These are phyloP conservation scores for Parauchenoglanis ngamensis DNA, from an alignment of 2,797 vertebrate genomes.

Conservation along the genomic window DNA sequence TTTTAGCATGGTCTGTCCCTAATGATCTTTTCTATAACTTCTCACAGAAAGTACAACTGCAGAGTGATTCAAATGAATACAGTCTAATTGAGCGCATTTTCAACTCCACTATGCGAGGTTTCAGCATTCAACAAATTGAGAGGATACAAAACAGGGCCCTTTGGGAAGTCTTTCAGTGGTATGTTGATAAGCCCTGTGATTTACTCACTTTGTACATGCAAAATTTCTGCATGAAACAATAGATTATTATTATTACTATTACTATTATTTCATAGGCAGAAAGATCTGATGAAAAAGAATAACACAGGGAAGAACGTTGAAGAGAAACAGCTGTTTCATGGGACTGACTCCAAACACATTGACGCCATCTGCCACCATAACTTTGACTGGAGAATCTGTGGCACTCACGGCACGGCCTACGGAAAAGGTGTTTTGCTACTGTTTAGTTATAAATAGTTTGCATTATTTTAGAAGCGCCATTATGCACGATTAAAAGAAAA, in stretches of 20 bases:
- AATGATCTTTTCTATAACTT: background rate
- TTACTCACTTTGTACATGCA: background rate
- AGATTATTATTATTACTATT: background rate
- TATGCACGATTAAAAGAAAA: background rate
- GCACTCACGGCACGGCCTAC: slow-evolving; percentile 82
- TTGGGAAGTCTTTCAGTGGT: slow-evolving; percentile 86
- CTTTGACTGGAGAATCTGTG: slow-evolving; percentile 92
- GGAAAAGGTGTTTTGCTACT: slow-evolving; percentile 81
- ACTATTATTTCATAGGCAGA: slow-evolving; percentile 77
- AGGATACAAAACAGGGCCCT: slow-evolving; percentile 78
- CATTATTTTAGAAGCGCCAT: background rate
- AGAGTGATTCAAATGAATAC: slow-evolving; percentile 69
- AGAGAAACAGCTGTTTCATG: slow-evolving; percentile 86
- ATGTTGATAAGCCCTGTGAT: slow-evolving; percentile 55
- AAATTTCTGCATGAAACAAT: background rate
- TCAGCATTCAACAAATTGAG: slow-evolving; percentile 67
- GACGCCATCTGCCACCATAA: slow-evolving; percentile 85
- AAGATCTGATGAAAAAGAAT: slow-evolving; percentile 82
- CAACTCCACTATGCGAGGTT: slow-evolving; percentile 75
- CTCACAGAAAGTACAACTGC: slow-evolving; percentile 63
- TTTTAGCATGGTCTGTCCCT: background rate
- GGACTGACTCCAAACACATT: slow-evolving; percentile 73
- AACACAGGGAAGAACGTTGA: slow-evolving; percentile 65
- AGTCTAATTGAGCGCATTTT: slow-evolving; percentile 71
- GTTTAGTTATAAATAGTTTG: background rate